Base-by-base conservation (phyloP, 2,888 invertebrate genomes). In the Ichneumon xanthorius region DNA sequence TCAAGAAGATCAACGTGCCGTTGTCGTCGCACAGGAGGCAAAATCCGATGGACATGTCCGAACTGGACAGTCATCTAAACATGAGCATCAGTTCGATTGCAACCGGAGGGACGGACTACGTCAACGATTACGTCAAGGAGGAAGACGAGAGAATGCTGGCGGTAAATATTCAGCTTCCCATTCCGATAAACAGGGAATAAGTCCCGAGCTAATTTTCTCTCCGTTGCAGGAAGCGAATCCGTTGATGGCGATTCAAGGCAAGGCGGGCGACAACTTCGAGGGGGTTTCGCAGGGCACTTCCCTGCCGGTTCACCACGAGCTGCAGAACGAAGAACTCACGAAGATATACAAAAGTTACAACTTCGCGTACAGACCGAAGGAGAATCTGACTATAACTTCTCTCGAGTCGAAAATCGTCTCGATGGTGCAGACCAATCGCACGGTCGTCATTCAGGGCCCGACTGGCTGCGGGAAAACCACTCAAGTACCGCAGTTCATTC, bases 391-490 rank as follows among this genome's bases (percentile, higher is more conserved):
- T 2, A 92, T 94, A 55, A 89, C 87, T 26, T 67, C 88, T 4
- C 87, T 89, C 72, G 90, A 87, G 80, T 89, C 92, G 7, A 90
- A 97, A 96, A 97, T 99, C 78, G 88, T 98, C 2, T 93, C 95
- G 3, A 95, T 95, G 71, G 96, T 99, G 11, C 94, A 95, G 22
- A 95, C 95, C 0, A 96, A 96, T 92, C 96, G 96, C 76, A 97
- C 98, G 0, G 95, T 97, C 0, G 95, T 99, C 14, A 96, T 99
- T 65, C 97, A 98, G 94, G 99, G 99, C 0, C 97, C 97, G 0
- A 99, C 99, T 0, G 99, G 99, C 0, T 99, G 99, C 93, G 99
- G 99, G 22, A 98, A 98, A 94, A 98, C 98, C 0, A 98, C 98
- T 0, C 96, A 97, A 93, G 97, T 92, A 0, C 98, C 99, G 0